These are phyloP conservation scores for Enteromius viviparus DNA, from an alignment of 2,797 vertebrate species.

Conservation along the genomic window DNA sequence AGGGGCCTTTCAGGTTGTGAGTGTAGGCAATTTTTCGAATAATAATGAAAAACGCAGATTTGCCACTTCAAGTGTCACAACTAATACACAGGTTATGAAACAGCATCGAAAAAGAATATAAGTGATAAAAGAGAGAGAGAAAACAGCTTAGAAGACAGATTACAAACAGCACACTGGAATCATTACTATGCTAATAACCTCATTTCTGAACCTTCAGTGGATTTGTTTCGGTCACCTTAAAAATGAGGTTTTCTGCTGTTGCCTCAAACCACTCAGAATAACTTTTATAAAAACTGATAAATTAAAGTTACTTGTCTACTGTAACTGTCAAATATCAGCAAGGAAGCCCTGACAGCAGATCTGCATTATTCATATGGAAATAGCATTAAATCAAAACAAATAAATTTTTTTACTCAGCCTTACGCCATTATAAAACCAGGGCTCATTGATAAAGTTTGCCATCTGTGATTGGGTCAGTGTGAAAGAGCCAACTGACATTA, in stretches of 20 bases:
- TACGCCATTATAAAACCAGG: not conserved
- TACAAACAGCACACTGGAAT: not conserved
- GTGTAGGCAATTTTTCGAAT: not conserved
- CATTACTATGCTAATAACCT: slow-evolving; percentile 20
- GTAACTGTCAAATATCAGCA: not conserved
- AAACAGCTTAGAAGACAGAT: not conserved
- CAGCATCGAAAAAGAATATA: not conserved
- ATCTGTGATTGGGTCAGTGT: not conserved
- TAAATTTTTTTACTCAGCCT: not conserved
- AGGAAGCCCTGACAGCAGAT: not conserved
- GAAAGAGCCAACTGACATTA: not conserved
- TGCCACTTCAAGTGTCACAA: not conserved
- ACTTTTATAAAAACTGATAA: not conserved
- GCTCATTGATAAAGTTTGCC: not conserved
- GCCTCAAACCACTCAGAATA: not conserved
- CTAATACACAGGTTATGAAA: not conserved
- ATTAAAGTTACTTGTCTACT: not conserved
- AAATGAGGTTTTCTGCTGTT: not conserved
- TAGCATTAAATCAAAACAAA: not conserved
- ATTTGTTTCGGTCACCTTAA: slow-evolving; percentile 15
- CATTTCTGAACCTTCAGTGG: not conserved
- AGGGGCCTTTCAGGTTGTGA: not conserved
- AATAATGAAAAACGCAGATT: not conserved
- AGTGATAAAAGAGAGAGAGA: not conserved
- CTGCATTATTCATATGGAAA: slow-evolving; percentile 17